phyloP scores from a whole-genome alignment of 2,113 vertebrate genomes.

The Beaufortia kweichowensis region DNA sequence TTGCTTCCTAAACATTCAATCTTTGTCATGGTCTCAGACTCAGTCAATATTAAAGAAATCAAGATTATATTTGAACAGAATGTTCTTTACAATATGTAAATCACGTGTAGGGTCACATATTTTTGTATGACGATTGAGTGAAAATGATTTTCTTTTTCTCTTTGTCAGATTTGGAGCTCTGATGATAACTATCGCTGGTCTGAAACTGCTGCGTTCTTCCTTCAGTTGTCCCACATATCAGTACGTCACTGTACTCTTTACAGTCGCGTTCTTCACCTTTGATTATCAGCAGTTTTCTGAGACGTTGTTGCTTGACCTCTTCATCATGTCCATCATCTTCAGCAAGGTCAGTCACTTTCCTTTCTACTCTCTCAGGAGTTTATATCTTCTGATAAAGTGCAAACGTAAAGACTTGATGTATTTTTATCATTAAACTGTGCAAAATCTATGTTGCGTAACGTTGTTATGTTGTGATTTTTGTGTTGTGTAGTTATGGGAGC shows the following conservation, averaged over 20 bases:
- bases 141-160: background rate
- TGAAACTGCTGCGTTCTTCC: slow-evolving; percentile 94
- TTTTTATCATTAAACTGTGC: too few relatives aligned
- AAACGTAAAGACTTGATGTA: too few relatives aligned
- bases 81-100: too few relatives aligned
- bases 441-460: too few relatives aligned
- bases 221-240: slow-evolving; percentile 96
- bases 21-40: too few relatives aligned
- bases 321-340: slow-evolving; percentile 97
- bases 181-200: slow-evolving; percentile 92
- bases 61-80: too few relatives aligned
- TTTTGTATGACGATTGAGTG: too few relatives aligned
- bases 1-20: too few relatives aligned
- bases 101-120: too few relatives aligned
- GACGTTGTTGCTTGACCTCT: slow-evolving; percentile 95
- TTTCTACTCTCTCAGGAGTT: too few relatives aligned
- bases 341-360: slow-evolving; percentile 82
- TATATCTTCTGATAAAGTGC: too few relatives aligned
- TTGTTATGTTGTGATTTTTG: slow-evolving; percentile 19
- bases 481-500: slow-evolving; percentile 87
- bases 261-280: slow-evolving; percentile 97
- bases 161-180: slow-evolving; percentile 85
- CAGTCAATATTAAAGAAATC: too few relatives aligned
- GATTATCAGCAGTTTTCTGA: slow-evolving; percentile 93
- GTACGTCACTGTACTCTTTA: slow-evolving; percentile 95